These are phyloP conservation scores for Aurelia aurita DNA, from an alignment of 30 jellyfish, hydroid and myxozoan species.

Conservation along the genomic window DNA sequence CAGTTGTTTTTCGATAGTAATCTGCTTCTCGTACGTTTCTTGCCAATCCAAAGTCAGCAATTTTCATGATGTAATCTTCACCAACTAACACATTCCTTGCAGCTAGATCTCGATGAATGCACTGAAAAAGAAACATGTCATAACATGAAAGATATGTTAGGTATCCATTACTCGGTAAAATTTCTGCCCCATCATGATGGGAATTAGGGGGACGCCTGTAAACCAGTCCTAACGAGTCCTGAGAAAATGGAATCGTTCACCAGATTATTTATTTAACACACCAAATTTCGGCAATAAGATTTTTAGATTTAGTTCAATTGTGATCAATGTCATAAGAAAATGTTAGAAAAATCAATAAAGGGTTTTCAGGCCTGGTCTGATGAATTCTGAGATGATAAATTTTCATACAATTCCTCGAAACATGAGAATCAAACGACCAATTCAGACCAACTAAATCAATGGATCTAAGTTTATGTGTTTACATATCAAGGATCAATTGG, in stretches of 20 bases:
- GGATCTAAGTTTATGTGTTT: too few species aligned
- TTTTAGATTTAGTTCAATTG: too few species aligned
- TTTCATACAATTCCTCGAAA: too few species aligned
- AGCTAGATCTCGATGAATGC: slow-evolving; percentile 87
- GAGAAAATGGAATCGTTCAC: neutral
- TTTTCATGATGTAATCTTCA: slow-evolving; percentile 72
- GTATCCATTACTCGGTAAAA: neutral
- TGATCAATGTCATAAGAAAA: too few species aligned
- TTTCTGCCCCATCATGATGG: neutral
- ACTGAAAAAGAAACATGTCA: slow-evolving; percentile 18
- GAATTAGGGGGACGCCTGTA: neutral
- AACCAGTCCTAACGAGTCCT: neutral
- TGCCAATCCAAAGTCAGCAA: slow-evolving; percentile 89
- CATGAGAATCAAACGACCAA: too few species aligned
- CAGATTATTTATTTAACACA: neutral
- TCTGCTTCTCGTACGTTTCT: slow-evolving; percentile 84
- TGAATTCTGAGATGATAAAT: too few species aligned
- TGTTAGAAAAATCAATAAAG: too few species aligned
- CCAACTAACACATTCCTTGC: slow-evolving; percentile 88
- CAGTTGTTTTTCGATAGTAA: slow-evolving; percentile 82
- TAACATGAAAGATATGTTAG: neutral
- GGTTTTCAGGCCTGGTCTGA: too few species aligned
- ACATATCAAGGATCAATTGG: too few species aligned
- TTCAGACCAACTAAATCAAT: too few species aligned
- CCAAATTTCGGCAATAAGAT: too few species aligned